Base-by-base conservation (phyloP, 2,888 invertebrate genomes). In the Pocota personata region DNA sequence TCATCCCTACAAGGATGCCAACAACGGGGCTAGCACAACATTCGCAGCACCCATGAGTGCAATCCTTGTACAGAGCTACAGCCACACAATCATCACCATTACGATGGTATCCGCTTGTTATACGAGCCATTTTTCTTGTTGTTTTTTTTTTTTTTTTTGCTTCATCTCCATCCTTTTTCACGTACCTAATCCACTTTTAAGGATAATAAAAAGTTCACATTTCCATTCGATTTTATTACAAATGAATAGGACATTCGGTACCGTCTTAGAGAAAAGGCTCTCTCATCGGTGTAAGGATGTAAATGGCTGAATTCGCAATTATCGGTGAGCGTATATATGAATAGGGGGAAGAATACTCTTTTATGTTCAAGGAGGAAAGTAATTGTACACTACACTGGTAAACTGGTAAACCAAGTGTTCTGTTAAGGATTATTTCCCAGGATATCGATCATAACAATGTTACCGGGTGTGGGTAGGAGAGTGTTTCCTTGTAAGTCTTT, bases 211-310 rank as follows among this genome's bases (percentile, higher is more conserved):
- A 83, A 79, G 62, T 73, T 73, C 67, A 67, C 83, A 79, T 79
- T 83, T 79, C 79, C 78, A 83, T 83, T 79, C 83, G 73, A 83
- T 83, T 83, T 83, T 83, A 83, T 83, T 83, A 79, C 83, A 83
- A 83, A 83, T 83, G 83, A 83, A 83, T 78, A 69, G 83, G 73
- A 79, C 79, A 83, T 83, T 79, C 67, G 67, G 66, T 66, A 67
- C 46, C 32, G 57, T 58, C 21, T 52, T 16, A 21, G 3, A 19
- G 21, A 35, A 24, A 35, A 19, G 57, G 37, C 32, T 52, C 21
- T 37, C 30, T 19, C 43, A 12, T 16, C 46, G 35, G 72, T 50
- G 35, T 37, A 27, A 62, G 64, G 77, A 57, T 64, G 57, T 82
- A 77, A 82, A 83, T 83, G 66, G 78, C 73, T 57, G 67, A 79